These are phyloP conservation scores for Okamejei kenojei DNA, from an alignment of 2,797 vertebrate genomes.

Conservation along the genomic window DNA sequence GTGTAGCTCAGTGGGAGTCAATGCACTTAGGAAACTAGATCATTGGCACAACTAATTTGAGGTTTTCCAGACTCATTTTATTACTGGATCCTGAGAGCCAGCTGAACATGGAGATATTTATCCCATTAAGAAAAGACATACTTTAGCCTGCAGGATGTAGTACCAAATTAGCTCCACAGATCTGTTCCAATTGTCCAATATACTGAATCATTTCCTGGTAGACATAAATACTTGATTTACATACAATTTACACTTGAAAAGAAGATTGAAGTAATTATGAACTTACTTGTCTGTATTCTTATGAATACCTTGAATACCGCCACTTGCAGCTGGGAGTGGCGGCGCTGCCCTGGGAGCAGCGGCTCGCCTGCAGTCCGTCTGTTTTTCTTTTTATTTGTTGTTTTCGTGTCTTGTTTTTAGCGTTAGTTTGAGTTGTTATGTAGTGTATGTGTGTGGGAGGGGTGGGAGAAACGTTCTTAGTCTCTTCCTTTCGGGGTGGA, in stretches of 20 bases:
- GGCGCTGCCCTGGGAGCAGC: too few species aligned
- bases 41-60: neutral
- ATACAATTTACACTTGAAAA: neutral
- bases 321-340: too few species aligned
- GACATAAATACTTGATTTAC: neutral
- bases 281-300: neutral
- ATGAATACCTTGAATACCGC: slow-evolving; percentile 19
- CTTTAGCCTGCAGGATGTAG: neutral
- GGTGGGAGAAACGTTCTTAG: too few species aligned
- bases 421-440: too few species aligned
- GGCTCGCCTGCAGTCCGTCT: too few species aligned
- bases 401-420: too few species aligned
- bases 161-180: slow-evolving; percentile 22
- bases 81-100: neutral
- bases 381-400: too few species aligned
- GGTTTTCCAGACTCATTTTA: slow-evolving; percentile 15
- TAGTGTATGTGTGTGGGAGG: too few species aligned
- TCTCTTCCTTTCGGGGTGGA: too few species aligned
- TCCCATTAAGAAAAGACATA: slow-evolving; percentile 17
- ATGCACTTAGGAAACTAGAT: neutral
- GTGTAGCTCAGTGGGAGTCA: neutral
- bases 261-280: neutral
- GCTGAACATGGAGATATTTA: neutral
- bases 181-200: neutral
- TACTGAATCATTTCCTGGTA: neutral